A percentile compares a stretch with the other conserved stretches of the same genome.
These are phyloP conservation scores for Megathymus violae DNA, from an alignment of 1,140 invertebrate species.

Conservation along the genomic window DNA sequence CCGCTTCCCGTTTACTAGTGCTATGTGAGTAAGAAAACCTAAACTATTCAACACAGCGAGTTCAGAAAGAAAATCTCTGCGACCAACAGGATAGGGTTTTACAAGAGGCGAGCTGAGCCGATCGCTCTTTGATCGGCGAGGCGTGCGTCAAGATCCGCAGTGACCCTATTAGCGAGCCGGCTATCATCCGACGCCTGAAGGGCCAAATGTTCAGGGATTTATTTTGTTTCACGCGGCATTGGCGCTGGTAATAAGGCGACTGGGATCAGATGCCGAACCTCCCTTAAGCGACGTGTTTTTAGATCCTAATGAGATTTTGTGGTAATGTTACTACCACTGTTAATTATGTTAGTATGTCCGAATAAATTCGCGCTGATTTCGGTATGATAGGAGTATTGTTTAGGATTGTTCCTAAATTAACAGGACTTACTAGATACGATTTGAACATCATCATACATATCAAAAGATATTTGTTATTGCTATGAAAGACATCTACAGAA, in stretches of 20 bases:
- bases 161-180: slow-evolving; percentile 32
- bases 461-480: too few relatives aligned
- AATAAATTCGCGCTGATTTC: background rate
- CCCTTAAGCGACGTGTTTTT: background rate
- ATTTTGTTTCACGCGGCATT: slow-evolving; percentile 28
- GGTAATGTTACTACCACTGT: background rate
- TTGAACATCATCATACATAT: too few relatives aligned
- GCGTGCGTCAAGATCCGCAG: slow-evolving; percentile 18
- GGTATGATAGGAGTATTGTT: too few relatives aligned
- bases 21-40: too few relatives aligned
- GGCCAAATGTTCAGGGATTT: slow-evolving; percentile 19
- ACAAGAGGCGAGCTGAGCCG: slow-evolving; percentile 4
- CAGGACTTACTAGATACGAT: too few relatives aligned
- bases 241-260: slow-evolving; percentile 20
- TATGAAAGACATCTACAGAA: too few relatives aligned
- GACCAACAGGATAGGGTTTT: background rate
- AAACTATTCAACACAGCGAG: too few relatives aligned
- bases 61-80: slow-evolving; percentile 16
- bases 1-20: too few relatives aligned
- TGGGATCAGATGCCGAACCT: slow-evolving; percentile 14
- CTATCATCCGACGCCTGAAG: slow-evolving; percentile 10
- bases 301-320: background rate
- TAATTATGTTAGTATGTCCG: background rate
- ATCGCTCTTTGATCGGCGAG: slow-evolving; percentile 27
- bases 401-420: too few relatives aligned